Base-by-base conservation (phyloP, 2,888 invertebrate species). In the Machimus rusticus region DNA sequence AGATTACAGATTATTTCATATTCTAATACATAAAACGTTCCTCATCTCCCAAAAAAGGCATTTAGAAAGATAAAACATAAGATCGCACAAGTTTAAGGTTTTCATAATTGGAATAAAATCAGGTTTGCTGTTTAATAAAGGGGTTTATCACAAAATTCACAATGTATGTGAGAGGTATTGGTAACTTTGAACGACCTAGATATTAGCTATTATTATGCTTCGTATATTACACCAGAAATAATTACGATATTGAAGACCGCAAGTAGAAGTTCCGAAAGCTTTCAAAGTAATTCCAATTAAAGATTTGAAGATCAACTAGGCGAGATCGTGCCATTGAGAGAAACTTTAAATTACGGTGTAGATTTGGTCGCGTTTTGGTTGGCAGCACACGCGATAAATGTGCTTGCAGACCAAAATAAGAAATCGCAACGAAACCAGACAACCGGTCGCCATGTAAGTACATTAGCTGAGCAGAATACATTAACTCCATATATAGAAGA, bases 241-340 rank as follows among this genome's bases (percentile, higher is more conserved):
- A 55, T 55, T 55, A 19, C 55, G 55, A 55, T 55, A 55, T 55
- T 55, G 19, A 55, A 55, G 55, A 19, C 55, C 19, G n/a, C 55
- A 55, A 55, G 16, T 55, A 55, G 19, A 9, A 55, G 55, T 55
- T 55, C 55, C 55, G 55, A 55, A 55, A 55, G 55, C 55, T 55
- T 55, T 55, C 19, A 55, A 55, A 82, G 23, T 55, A 55, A 57
- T 37, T 37, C 82, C 82, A 82, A 82, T 55, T 82, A 55, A 57
- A 82, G 82, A 82, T 57, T 82, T 31, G 82, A 82, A 82, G 82
- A 82, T 82, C 82, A 82, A 55, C 82, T 34, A 82, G 82, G 82
- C 51, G 82, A 55, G 82, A 79, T 57, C 82, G 19, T 31, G 34
- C 34, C 55, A 57, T 31, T 57, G 82, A 34, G 82, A 82, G 82